Evolutionary conservation across 2,113 vertebrate genomes (phyloP).

Genomic region (Pelodiscus sinensis): DNA sequence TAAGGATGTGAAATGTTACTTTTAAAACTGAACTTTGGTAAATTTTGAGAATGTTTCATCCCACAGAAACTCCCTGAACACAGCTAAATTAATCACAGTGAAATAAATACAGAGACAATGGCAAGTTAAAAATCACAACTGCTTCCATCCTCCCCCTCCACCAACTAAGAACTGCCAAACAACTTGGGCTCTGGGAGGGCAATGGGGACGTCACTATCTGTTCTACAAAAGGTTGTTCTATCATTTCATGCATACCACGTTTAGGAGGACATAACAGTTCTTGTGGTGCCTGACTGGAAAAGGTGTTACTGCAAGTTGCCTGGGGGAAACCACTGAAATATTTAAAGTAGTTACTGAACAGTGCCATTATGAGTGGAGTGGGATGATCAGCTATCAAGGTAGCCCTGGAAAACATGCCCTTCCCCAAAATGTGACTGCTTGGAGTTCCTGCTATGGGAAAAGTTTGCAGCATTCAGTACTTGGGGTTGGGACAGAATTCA

Average conservation of each 20-base stretch:
- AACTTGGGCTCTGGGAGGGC: not conserved
- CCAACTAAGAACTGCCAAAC: not conserved
- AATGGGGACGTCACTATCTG: not conserved
- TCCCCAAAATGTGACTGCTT: not conserved
- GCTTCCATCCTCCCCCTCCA: no score
- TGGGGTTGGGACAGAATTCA: not conserved
- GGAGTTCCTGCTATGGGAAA: not conserved
- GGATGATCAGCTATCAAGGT: not conserved
- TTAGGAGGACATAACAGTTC: not conserved
- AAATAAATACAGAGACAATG: not conserved
- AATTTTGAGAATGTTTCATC: not conserved
- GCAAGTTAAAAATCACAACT: not conserved
- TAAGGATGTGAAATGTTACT: not conserved
- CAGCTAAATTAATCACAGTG: not conserved
- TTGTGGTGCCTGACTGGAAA: not conserved
- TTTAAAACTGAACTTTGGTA: not conserved
- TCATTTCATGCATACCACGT: not conserved
- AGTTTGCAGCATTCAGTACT: not conserved
- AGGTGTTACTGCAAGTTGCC: not conserved
- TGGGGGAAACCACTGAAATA: not conserved
- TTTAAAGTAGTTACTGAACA: not conserved
- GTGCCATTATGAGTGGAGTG: not conserved
- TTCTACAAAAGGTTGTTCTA: not conserved
- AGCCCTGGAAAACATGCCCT: not conserved
- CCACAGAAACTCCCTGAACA: not conserved